Evolutionary conservation across 2,113 vertebrate species (phyloP).

Genomic region (Eonycteris spelaea): DNA sequence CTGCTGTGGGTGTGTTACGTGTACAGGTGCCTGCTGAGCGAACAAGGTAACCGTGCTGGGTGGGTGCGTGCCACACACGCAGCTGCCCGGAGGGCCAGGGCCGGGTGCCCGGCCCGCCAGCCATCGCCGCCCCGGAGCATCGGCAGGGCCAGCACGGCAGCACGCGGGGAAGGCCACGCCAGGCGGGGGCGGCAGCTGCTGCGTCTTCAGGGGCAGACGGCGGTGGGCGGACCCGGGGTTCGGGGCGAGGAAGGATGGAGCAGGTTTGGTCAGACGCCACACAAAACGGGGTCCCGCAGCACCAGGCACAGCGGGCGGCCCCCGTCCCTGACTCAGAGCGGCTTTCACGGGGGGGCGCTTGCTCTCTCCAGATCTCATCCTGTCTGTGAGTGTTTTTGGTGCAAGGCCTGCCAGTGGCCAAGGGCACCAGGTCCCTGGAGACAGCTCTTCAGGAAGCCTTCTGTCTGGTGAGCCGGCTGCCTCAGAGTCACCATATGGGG

Average conservation of each 20-base stretch:
- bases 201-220: not conserved
- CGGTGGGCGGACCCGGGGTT: not conserved
- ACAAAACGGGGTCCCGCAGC: not conserved
- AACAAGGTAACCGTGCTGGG: conserved; percentile 83
- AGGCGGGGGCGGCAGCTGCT: not conserved
- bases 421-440: conserved; percentile 89
- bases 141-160: no score
- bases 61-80: accelerated
- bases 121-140: no score
- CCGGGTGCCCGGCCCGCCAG: accelerated
- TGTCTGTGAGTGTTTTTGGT: conserved; percentile 86
- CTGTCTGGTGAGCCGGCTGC: conserved; percentile 90
- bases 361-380: conserved; percentile 84
- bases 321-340: not conserved
- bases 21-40: conserved; percentile 91
- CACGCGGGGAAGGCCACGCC: no score
- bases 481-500: not conserved
- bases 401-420: conserved; percentile 82
- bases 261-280: not conserved
- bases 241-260: accelerated
- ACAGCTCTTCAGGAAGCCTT: conserved; percentile 89
- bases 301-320: not conserved
- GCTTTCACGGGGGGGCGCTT: accelerated
- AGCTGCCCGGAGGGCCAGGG: accelerated
- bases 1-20: conserved; percentile 94